Evolutionary conservation across 2,888 invertebrate genomes (phyloP).

Genomic region (Omphaloscelis lunosa): DNA sequence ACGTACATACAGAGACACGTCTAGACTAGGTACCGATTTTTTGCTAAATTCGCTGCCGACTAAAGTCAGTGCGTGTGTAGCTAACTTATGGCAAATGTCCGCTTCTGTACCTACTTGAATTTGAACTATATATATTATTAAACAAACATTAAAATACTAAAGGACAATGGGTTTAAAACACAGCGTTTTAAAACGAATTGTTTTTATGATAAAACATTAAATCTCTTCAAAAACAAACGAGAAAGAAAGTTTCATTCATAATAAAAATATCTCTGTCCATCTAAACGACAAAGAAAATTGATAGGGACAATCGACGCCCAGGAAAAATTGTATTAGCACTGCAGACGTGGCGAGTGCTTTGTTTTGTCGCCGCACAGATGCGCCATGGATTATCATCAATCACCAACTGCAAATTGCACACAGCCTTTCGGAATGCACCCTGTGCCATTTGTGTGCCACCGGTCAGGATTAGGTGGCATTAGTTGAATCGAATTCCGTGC

Average conservation of each 20-base stretch:
- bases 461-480: conserved; percentile 88
- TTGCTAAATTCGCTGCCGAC: too few species aligned
- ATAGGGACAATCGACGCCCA: conserved; percentile 54
- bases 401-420: conserved; percentile 87
- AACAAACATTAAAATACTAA: too few species aligned
- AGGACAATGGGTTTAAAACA: not conserved
- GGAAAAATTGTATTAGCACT: conserved; percentile 73
- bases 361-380: conserved; percentile 81
- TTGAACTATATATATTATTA: too few species aligned
- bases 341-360: conserved; percentile 69
- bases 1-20: too few species aligned
- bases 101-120: too few species aligned
- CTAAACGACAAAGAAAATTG: conserved; percentile 56
- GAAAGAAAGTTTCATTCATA: conserved; percentile 5
- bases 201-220: not conserved
- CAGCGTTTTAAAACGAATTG: too few species aligned
- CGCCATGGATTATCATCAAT: conserved; percentile 87
- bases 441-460: conserved; percentile 84
- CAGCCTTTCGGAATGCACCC: conserved; percentile 85
- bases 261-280: conserved; percentile 29
- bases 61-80: too few species aligned
- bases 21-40: too few species aligned
- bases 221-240: conserved; percentile 5
- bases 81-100: too few species aligned
- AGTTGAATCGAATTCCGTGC: conserved; percentile 89